Base-by-base conservation (phyloP, 30 jellyfish, hydroid and myxozoan species). In the Aurelia sp. region DNA sequence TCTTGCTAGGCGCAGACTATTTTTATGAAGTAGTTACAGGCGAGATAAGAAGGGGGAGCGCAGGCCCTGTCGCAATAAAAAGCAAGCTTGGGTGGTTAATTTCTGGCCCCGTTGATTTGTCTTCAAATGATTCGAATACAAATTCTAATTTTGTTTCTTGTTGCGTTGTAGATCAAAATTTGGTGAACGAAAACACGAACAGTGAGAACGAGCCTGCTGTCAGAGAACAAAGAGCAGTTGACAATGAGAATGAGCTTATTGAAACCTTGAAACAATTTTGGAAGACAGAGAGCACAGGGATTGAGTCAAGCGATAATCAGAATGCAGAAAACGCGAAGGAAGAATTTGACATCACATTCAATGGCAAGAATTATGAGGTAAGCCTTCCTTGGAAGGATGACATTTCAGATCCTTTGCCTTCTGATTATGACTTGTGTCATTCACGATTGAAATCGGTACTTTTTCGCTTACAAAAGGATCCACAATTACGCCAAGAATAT, bases 61-160 rank as follows among this genome's bases (percentile, higher is more conserved):
- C 92, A 13, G 86, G 87, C 19, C 80, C 80, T 10, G 85, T 86
- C 31, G 87, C 84, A 18, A 19, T 86, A 41, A 35, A 67, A 0
- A 78, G 89, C 55, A 80, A 38, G 63, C 63, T 80, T n/a, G 82
- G 90, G 72, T 80, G 71, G 90, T 35, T 80, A 21, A 17, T 80
- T 3, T 80, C 84, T 12, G 91, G 91, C 19, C 91, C 74, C 21
- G 20, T 19, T 0, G 52, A 16, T n/a, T 50, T 8, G 3, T 11
- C 57, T 74, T 20, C 72, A n/a, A 19, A 17, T 20, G 41, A 60
- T 12, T 47, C 52, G 30, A 20, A 65, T 67, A 22, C 31, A 13
- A 67, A 18, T 81, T 17, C 91, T 41, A 64, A 53, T 48, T 30
- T 81, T 40, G 74, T 65, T 81, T 44, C 55, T 44, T 44, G 55